Evolutionary conservation across 2,888 invertebrate species (phyloP).

Genomic region (Onthophagus sagittarius): DNA sequence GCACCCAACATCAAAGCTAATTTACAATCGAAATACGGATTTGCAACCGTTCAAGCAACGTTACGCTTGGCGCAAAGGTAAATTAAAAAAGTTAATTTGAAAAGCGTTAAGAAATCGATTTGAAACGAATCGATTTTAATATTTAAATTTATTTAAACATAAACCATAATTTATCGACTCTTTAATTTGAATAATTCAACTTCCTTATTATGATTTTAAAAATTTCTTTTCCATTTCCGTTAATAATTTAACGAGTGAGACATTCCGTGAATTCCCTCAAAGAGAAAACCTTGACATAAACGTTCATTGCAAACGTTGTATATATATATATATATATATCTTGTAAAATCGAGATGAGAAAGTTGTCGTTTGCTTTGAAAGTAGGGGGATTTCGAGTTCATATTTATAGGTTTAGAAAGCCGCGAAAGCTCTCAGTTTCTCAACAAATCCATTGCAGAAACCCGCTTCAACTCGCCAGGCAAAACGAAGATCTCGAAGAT

Average conservation of each 20-base stretch:
- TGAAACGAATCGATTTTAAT: not conserved
- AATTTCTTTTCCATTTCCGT: not conserved
- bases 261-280: not conserved
- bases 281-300: not conserved
- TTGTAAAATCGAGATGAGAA: not conserved
- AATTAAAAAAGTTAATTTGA: not conserved
- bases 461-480: constrained; percentile 28
- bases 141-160: not conserved
- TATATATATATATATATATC: no score
- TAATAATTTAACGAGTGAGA: not conserved
- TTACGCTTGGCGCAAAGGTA: constrained; percentile 58
- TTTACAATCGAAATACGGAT: constrained; percentile 61
- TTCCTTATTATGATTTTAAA: not conserved
- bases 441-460: constrained; percentile 24
- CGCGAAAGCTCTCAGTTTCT: not conserved
- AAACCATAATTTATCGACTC: not conserved
- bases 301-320: not conserved
- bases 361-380: not conserved
- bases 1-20: constrained; percentile 61
- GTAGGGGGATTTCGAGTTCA: not conserved
- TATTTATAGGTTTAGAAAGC: not conserved
- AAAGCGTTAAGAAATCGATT: not conserved
- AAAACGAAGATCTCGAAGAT: constrained; percentile 25
- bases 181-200: not conserved
- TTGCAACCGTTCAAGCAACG: constrained; percentile 65